Evolutionary conservation across 2,113 vertebrate genomes (phyloP), one percentile per base, ranked within the genome.

Genomic region (Crotophaga sulcirostris): DNA sequence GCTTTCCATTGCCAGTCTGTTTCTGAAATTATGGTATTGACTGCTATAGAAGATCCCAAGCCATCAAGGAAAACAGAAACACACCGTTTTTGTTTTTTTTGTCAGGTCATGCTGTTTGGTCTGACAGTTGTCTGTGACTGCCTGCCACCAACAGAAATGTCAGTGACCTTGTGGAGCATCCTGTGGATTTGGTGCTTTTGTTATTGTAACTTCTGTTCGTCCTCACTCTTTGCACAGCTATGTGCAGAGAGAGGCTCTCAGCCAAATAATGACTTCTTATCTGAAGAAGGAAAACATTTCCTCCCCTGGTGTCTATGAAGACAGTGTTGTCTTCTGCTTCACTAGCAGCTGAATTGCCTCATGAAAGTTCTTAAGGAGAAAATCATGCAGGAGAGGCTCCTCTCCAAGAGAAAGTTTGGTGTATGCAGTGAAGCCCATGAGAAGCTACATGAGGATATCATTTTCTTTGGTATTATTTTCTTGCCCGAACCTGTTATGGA

Each of bases 201-300:
- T 12, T 34, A 36, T 25, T 51, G 44, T 9, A 18, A 19, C 40
- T 92, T 25, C 75, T 62, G 17, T 81, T 62, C 16, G 45, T 25
- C 42, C 75, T n/a, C 19, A 3, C 52, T 66, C 10, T 0, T 16
- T 23, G 67, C 62, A 58, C n/a, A 54, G 19, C 25, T 0, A 0
- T 4, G 8, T 25, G 58, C 75, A 86, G 40, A 82, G 28, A 51
- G 44, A 49, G 64, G 31, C 34, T 60, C 17, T 19, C 64, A 62
- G 93, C 62, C 78, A 58, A 78, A 78, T 33, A 47, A 45, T 18
- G 19, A 47, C 47, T 47, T 21, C 8, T 47, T 47, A 47, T 47
- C 47, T 47, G 47, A 23, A 49, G 47, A 21, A 49, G 21, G 24
- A 49, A 21, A 49, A 24, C 10, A 49, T 49, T 73, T 54, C 16